phyloP scores from a whole-genome alignment of 2,113 vertebrate species.

The Xiphophorus maculatus region DNA sequence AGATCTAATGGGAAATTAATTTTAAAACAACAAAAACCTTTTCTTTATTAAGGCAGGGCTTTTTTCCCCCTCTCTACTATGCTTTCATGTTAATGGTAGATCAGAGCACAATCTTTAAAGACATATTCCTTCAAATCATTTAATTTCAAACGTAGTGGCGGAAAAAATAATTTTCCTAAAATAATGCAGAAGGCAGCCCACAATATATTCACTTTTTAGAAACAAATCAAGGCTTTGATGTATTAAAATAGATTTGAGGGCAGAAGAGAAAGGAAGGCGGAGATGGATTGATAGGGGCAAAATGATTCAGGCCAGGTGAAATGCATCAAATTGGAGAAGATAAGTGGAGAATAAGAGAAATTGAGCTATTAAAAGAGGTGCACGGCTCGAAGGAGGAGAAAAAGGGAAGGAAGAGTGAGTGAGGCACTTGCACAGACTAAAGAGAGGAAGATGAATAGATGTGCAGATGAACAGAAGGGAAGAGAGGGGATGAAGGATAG shows the following conservation, averaged over 20 bases:
- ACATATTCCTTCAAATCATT: not conserved
- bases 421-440: constrained; percentile 33
- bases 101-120: not conserved
- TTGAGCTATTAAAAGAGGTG: constrained; percentile 66
- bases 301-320: constrained; percentile 67
- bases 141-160: not conserved
- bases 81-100: not conserved
- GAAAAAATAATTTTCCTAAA: not conserved
- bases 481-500: constrained; percentile 51
- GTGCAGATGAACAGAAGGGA: constrained; percentile 49
- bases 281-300: constrained; percentile 49
- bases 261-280: constrained; percentile 22
- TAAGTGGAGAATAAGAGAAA: constrained; percentile 65
- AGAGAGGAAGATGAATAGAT: constrained; percentile 61
- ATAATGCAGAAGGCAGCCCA: not conserved
- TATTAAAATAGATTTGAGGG: constrained; percentile 38
- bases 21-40: not conserved
- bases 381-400: constrained; percentile 39
- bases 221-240: constrained; percentile 33
- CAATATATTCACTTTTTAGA: constrained; percentile 36
- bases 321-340: constrained; percentile 69
- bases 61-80: not conserved
- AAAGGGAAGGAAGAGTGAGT: constrained; percentile 33
- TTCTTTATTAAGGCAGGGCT: not conserved
- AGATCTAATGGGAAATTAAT: not conserved